phyloP scores from a whole-genome alignment of 2,888 invertebrate genomes.

The Lucinisca nassula region DNA sequence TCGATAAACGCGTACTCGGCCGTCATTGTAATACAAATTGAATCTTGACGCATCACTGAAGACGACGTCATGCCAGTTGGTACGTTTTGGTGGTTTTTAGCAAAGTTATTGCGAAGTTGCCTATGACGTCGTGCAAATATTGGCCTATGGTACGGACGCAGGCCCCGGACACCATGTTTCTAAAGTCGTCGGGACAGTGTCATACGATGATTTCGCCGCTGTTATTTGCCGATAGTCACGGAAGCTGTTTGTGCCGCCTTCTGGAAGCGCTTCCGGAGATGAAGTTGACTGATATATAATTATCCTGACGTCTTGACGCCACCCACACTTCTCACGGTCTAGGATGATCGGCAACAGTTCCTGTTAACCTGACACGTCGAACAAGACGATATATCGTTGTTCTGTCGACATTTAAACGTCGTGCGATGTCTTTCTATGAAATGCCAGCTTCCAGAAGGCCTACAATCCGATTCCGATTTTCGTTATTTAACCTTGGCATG shows the following conservation, averaged over 20 bases:
- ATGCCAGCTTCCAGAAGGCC: background rate
- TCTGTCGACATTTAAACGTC: background rate
- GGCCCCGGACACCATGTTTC: background rate
- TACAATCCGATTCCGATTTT: slow-evolving; percentile 1
- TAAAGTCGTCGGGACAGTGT: background rate
- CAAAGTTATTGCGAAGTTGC: background rate
- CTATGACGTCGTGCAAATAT: background rate
- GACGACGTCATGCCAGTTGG: no score
- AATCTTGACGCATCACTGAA: slow-evolving; percentile 5
- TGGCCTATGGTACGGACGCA: background rate
- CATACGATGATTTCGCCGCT: background rate
- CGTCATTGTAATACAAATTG: background rate
- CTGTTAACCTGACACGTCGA: background rate
- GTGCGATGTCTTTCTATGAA: background rate
- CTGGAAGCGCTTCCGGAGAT: background rate
- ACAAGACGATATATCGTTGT: background rate
- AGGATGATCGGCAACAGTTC: background rate
- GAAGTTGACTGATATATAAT: background rate
- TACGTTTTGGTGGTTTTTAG: background rate
- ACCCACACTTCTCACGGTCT: background rate
- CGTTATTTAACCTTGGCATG: background rate
- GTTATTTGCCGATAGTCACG: background rate
- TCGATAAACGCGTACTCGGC: background rate
- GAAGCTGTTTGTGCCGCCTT: background rate
- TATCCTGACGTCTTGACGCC: background rate